Base-by-base conservation (phyloP, 2,888 invertebrate species). In the Ormyrus pomaceus region DNA sequence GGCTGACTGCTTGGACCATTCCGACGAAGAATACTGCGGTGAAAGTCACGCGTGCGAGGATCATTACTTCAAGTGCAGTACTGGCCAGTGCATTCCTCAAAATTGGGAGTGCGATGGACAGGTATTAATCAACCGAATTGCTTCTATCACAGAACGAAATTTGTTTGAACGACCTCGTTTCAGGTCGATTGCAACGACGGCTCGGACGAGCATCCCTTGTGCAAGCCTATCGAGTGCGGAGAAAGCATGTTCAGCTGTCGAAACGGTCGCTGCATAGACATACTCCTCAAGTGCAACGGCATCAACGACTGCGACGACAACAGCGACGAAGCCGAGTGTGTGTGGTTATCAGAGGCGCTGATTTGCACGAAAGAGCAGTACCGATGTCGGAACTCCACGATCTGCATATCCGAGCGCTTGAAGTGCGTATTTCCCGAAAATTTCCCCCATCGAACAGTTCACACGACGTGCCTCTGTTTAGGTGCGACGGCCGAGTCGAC, bases 1-100 rank as follows among this genome's bases (percentile, higher is more conserved):
- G n/a, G 91, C 91, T 64, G 97, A 98, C 90, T 98, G 97, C 87
- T 85, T 88, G 0, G 97, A 97, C 89, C 92, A 91, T 10, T 94
- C 95, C 0, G 96, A 96, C 85, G 96, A 96, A 89, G 88, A 91
- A 0, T 93, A 93, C 79, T 94, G 93, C 80, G 19, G 56, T 5
- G 72, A 77, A 34, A 34, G 34, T 3, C 83, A 84, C 58, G 79
- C 82, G 4, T 91, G 91, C 72, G 81, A 84, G 6, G 46, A 69
- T 2, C n/a, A 79, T 3, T 80, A 82, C 8, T 91, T 91, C 82
- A 83, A 83, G 51, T 92, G 92, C 82, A 50, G 85, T 0, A 84
- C 84, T 3, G 89, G 91, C 9, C 80, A 82, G 1, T 92, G 92
- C 78, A 91, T 92, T 61, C 90, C 91, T 0, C 82, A 80, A 51